Evolutionary conservation across 2,113 vertebrate genomes (phyloP).

Genomic region (Lontra canadensis): DNA sequence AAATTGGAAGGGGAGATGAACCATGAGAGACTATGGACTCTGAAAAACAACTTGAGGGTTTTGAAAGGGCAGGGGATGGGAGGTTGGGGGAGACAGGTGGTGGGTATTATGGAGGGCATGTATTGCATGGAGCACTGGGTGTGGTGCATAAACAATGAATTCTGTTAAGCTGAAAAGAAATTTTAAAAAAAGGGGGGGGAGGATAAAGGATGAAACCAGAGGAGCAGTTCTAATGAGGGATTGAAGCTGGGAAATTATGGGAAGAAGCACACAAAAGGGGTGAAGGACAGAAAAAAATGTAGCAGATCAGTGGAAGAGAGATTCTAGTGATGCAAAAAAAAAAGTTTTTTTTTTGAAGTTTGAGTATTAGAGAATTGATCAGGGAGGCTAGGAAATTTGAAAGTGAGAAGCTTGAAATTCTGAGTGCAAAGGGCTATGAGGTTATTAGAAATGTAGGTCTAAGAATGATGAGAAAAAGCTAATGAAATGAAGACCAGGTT

Average conservation of each 20-base stretch:
- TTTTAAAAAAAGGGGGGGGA: background rate
- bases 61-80: too few species aligned
- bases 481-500: background rate
- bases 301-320: background rate
- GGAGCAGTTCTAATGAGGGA: background rate
- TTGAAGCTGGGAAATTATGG: background rate
- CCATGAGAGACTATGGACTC: too few species aligned
- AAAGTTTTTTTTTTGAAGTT: background rate
- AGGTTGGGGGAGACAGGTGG: too few species aligned
- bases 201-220: background rate
- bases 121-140: too few species aligned
- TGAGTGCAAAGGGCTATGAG: background rate
- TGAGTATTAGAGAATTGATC: background rate
- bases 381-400: background rate
- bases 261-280: background rate
- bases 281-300: background rate
- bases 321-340: background rate
- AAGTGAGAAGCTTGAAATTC: background rate
- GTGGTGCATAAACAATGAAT: too few species aligned
- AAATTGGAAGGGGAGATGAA: too few species aligned
- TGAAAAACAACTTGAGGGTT: too few species aligned
- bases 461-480: background rate
- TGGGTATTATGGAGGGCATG: too few species aligned
- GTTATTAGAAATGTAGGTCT: background rate
- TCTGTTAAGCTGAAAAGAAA: too few species aligned